Evolutionary conservation across 2,797 vertebrate genomes (phyloP).

Genomic region (Muscicapa striata): DNA sequence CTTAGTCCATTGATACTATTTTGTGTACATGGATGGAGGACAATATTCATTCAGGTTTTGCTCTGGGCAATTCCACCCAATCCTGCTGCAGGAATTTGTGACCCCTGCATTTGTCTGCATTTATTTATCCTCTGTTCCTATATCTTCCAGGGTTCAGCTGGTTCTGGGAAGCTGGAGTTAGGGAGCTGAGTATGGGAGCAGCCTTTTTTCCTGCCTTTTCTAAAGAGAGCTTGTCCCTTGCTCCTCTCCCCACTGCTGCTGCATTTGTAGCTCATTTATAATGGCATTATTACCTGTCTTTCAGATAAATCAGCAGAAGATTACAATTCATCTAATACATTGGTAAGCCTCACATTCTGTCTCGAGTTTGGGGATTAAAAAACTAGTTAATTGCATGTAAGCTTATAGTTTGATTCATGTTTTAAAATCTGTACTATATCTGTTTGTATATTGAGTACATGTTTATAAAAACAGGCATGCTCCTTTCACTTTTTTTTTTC

Average conservation of each 20-base stretch:
- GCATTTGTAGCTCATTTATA: neutral
- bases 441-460: neutral
- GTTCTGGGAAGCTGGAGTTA: neutral
- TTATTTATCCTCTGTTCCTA: neutral
- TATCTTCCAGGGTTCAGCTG: neutral
- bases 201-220: neutral
- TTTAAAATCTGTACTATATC: neutral
- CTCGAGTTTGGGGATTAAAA: neutral
- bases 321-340: conserved; percentile 84
- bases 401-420: neutral
- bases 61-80: neutral
- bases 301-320: conserved; percentile 90
- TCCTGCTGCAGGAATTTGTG: neutral
- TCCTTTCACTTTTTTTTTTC: neutral
- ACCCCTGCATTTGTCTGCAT: neutral
- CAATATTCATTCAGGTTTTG: neutral
- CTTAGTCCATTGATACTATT: neutral
- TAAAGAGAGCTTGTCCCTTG: neutral
- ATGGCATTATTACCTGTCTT: neutral
- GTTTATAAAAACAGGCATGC: neutral
- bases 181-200: neutral
- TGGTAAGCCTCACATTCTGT: conserved; percentile 80
- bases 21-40: neutral
- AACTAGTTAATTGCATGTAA: neutral
- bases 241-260: neutral